Conservation (phyloP, 2,888 invertebrate genomes). For the Limulus polyphemus region DNA sequence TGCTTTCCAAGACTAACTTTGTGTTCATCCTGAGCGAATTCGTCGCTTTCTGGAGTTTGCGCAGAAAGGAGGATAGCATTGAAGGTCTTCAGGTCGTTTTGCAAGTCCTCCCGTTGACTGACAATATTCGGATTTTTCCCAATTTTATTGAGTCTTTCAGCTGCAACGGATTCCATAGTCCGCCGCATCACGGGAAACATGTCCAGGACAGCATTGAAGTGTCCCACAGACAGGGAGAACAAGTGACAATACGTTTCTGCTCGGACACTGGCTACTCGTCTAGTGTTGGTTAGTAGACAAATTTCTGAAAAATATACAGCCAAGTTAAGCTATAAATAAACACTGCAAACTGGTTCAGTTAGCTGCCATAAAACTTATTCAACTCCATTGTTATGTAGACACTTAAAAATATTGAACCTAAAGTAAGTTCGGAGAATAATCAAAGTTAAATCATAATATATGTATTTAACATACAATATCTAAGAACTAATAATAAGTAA, state of each 20-base stretch:
- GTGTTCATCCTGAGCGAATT: conserved; percentile 1
- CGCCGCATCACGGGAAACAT: conserved; percentile 96
- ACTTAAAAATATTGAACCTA: too few relatives aligned
- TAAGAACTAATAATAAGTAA: too few relatives aligned
- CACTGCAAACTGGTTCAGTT: too few relatives aligned
- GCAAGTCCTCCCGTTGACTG: conserved; percentile 55
- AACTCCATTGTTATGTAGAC: too few relatives aligned
- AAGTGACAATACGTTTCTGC: conserved; percentile 97
- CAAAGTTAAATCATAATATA: too few relatives aligned
- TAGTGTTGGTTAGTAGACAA: conserved; percentile 88
- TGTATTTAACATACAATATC: too few relatives aligned
- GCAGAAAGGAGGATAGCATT: conserved; percentile 66
- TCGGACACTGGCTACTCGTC: conserved; percentile 89
- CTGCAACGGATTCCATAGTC: conserved; percentile 98
- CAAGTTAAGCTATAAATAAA: too few relatives aligned
- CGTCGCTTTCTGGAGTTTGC: conserved; percentile 20
- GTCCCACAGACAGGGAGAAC: conserved; percentile 93
- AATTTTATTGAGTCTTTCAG: conserved; percentile 94
- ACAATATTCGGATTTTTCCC: conserved; percentile 93
- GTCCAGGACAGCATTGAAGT: conserved; percentile 94
- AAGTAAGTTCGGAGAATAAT: too few relatives aligned
- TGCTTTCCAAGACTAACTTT: neutral
- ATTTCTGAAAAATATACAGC: conserved; percentile 51
- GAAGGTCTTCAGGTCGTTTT: conserved; percentile 65
- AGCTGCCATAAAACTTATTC: too few relatives aligned